Evolutionary conservation across 2,888 invertebrate species (phyloP), one percentile per base, ranked within the genome.

Genomic region (Cataglyphis rosenhaueri): DNA sequence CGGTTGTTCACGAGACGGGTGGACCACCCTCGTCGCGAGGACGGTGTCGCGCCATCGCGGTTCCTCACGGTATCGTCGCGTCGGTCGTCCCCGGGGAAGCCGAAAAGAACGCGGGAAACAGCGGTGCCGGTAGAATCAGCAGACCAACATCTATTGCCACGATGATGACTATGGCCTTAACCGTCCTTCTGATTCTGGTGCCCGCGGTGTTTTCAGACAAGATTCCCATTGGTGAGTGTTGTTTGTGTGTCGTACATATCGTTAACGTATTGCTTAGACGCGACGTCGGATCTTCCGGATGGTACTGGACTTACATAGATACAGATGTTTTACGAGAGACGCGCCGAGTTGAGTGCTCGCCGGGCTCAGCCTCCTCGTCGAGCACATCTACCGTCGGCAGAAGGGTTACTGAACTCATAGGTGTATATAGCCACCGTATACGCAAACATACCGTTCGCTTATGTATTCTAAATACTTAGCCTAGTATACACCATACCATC

Each of bases 221-320:
- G 88, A 92, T 93, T 76, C 85, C 90, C 79, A 92, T 93, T 79
- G 93, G 93, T 93, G 91, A 93, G 93, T 91, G 84, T 35, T 38
- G 18, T 70, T 55, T 70, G 48, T 21, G 38, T 32, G 61, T 81
- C 32, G 0, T 61, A 86, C 82, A 74, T 52, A n/a, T 76, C 79
- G 29, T 32, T 48, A 79, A 38, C 25, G 41, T 35, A 25, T 64
- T 61, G 87, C 68, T 81, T 84, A 81, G 75, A 81, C 86, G 62
- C 83, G 78, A 25, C 52, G 18, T 73, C 9, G 61, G 25, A 35
- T 32, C 52, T 48, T 32, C 12, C 52, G 61, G 74, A 57, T 65
- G 78, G 18, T 70, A 83, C 73, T 81, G 76, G 76, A 81, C 85
- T 85, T 66, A 29, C n/a, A 38, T 6, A 68, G 55, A n/a, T 66